These are phyloP conservation scores for Paratilapia polleni DNA, from an alignment of 2,113 vertebrate genomes.

Conservation along the genomic window DNA sequence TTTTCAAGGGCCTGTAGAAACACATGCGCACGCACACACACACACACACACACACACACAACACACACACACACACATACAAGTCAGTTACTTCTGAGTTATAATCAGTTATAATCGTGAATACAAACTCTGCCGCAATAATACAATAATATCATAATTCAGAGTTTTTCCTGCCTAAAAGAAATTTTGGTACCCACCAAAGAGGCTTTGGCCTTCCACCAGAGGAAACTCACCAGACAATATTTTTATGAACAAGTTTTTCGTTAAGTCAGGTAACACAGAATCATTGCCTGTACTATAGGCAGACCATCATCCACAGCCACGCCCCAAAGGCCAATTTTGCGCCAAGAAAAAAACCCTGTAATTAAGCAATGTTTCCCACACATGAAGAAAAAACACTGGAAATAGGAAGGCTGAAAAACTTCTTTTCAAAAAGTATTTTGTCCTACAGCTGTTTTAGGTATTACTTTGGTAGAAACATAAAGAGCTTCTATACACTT, in stretches of 20 bases:
- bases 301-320: background rate
- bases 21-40: background rate
- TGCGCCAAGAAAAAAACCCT: too few species aligned
- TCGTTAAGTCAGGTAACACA: background rate
- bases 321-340: too few species aligned
- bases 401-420: background rate
- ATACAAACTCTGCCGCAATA: background rate
- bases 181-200: background rate
- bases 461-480: background rate
- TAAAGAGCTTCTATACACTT: background rate
- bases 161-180: background rate
- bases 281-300: background rate
- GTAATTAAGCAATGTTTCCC: background rate
- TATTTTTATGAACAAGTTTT: background rate
- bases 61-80: background rate
- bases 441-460: background rate
- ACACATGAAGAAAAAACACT: background rate
- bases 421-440: background rate
- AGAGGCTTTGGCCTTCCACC: background rate
- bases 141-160: background rate
- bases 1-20: constrained; percentile 89
- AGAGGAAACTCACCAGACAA: background rate
- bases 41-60: background rate
- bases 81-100: background rate
- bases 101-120: background rate